Conservation (phyloP, 2,797 vertebrate genomes). For the Sebastiscus albofasciatus region DNA sequence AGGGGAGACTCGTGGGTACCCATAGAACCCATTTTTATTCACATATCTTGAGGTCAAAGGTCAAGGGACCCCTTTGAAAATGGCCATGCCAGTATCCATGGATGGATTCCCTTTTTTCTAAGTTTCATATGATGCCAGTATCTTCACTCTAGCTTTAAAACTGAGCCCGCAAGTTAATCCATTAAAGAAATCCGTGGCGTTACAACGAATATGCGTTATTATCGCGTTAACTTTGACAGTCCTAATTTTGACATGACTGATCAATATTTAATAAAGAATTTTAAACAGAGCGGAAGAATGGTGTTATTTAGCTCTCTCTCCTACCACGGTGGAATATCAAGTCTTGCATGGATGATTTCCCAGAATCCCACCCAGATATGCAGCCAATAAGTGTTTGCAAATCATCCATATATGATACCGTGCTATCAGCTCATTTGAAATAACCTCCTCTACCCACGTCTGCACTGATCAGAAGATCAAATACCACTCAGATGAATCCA, state of each 20-base stretch:
- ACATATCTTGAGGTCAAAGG: too few species aligned
- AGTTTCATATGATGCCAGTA: too few species aligned
- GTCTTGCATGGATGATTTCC: neutral
- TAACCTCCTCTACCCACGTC: constrained; percentile 17
- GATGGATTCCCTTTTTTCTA: too few species aligned
- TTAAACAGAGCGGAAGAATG: neutral
- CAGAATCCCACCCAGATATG: neutral
- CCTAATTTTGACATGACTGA: neutral
- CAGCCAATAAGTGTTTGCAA: neutral
- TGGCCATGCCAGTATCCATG: too few species aligned
- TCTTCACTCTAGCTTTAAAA: too few species aligned
- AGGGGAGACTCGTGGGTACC: too few species aligned
- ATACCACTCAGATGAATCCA: constrained; percentile 42
- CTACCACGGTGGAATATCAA: neutral
- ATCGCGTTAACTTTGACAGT: too few species aligned
- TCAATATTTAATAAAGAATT: neutral
- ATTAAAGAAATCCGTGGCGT: too few species aligned
- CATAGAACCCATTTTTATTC: too few species aligned
- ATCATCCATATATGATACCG: constrained; percentile 5
- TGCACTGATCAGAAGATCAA: constrained; percentile 41
- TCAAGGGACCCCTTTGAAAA: too few species aligned
- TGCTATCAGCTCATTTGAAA: constrained; percentile 42
- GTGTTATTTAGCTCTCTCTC: neutral
- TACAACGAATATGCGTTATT: too few species aligned
- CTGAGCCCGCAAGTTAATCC: too few species aligned